These are phyloP conservation scores for Eupithecia subumbrata DNA, from an alignment of 2,888 invertebrate species.

Conservation along the genomic window DNA sequence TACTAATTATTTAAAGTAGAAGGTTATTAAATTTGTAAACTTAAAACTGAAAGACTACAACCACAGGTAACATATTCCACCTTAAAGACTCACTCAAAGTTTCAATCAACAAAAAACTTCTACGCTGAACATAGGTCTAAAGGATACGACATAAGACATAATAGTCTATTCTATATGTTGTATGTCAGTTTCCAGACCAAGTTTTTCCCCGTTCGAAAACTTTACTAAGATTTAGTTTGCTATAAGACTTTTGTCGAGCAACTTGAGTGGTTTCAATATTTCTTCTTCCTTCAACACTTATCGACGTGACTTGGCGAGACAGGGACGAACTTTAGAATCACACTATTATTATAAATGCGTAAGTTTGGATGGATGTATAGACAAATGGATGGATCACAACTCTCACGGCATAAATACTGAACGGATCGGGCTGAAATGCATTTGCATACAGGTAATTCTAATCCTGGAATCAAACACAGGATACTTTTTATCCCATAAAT, in stretches of 20 bases:
- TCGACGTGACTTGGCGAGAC: conserved; percentile 9
- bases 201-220: conserved; percentile 16
- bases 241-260: conserved; percentile 32
- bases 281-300: conserved; percentile 20
- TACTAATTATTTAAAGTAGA: too few relatives aligned
- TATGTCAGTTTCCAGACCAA: conserved; percentile 5
- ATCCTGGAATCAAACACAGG: too few relatives aligned
- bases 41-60: too few relatives aligned
- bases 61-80: too few relatives aligned
- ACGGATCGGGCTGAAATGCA: too few relatives aligned
- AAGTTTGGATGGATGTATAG: too few relatives aligned
- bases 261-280: conserved; percentile 41
- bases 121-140: background rate
- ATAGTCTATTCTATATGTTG: background rate
- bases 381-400: too few relatives aligned
- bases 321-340: background rate
- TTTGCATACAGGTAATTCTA: too few relatives aligned
- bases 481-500: too few relatives aligned
- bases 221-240: conserved; percentile 38
- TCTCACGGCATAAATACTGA: too few relatives aligned
- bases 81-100: background rate
- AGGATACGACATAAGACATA: background rate
- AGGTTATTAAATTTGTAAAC: too few relatives aligned
- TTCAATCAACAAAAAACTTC: background rate
- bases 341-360: too few relatives aligned